These are phyloP conservation scores for Euura saliciscinereae DNA, from an alignment of 1,140 invertebrate genomes.

Conservation along the genomic window DNA sequence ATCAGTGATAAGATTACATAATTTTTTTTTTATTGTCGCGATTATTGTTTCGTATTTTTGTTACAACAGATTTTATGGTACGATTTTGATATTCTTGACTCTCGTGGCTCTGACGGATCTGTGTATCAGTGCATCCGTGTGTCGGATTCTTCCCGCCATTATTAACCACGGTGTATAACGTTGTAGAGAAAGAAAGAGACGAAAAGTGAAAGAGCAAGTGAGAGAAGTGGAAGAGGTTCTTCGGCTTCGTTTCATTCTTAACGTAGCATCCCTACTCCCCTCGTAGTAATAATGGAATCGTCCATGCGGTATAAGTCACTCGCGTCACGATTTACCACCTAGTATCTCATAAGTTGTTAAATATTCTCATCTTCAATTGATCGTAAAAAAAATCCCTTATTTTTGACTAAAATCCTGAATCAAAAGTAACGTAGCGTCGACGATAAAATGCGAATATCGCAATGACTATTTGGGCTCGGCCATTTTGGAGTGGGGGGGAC, in stretches of 20 bases:
- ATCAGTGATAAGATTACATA: too few relatives aligned
- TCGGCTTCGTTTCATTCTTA: constrained; percentile 36
- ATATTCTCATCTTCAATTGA: neutral
- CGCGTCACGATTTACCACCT: too few relatives aligned
- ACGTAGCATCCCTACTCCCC: constrained; percentile 30
- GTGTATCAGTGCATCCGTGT: constrained; percentile 21
- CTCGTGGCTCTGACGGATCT: constrained; percentile 2
- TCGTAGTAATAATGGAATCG: constrained; percentile 42
- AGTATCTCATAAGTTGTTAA: constrained; percentile 12
- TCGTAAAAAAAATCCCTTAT: too few relatives aligned
- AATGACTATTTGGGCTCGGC: constrained; percentile 39
- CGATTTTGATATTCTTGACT: too few relatives aligned
- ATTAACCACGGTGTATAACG: constrained; percentile 15
- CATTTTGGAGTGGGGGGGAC: constrained; percentile 45
- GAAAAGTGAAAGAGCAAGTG: neutral
- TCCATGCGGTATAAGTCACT: constrained; percentile 27
- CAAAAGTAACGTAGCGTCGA: too few relatives aligned
- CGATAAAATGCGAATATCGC: too few relatives aligned
- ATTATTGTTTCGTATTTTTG: neutral
- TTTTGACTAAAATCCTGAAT: too few relatives aligned
- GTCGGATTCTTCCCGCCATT: constrained; percentile 47
- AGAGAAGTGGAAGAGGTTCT: neutral
- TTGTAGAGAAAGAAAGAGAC: neutral
- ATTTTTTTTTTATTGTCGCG: too few relatives aligned
- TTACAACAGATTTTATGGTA: constrained; percentile 15